Conservation (phyloP, 2,888 invertebrate genomes). For the Sussaba pulchella region DNA sequence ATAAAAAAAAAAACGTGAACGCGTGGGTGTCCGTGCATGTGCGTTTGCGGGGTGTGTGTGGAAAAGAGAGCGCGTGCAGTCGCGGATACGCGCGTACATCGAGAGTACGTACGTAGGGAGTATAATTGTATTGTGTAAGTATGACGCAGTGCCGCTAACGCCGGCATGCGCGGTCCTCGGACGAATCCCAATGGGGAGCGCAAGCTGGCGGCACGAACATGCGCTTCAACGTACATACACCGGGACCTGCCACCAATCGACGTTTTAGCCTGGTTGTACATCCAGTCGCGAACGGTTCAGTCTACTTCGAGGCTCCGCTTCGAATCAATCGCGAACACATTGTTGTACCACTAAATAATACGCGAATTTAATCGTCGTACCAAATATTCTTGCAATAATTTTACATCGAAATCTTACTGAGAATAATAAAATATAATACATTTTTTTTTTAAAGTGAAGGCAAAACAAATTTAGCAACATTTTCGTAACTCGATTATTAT, state of each 20-base stretch:
- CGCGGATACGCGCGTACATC: slow-evolving; percentile 16
- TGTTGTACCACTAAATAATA: background rate
- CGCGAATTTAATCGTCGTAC: background rate
- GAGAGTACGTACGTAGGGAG: too few species aligned
- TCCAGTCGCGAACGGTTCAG: slow-evolving; percentile 55
- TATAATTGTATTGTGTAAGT: too few species aligned
- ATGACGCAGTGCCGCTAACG: slow-evolving; percentile 37
- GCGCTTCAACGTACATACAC: slow-evolving; percentile 55
- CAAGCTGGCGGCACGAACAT: slow-evolving; percentile 36
- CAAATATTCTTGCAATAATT: background rate
- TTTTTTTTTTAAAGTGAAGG: too few species aligned
- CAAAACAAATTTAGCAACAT: too few species aligned
- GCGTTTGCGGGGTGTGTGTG: too few species aligned
- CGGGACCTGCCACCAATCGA: slow-evolving; percentile 47
- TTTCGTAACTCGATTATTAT: too few species aligned
- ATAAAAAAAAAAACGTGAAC: too few species aligned
- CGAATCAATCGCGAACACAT: slow-evolving; percentile 35
- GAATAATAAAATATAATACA: background rate
- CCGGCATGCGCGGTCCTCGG: slow-evolving; percentile 28
- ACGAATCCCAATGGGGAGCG: slow-evolving; percentile 23
- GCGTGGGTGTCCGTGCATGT: background rate
- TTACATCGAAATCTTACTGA: background rate
- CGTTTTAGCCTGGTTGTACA: slow-evolving; percentile 51
- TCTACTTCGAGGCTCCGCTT: slow-evolving; percentile 55
- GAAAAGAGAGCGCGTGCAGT: background rate